These are phyloP conservation scores for Arnoldichthys spilopterus DNA, from an alignment of 2,797 vertebrate species.

Conservation along the genomic window DNA sequence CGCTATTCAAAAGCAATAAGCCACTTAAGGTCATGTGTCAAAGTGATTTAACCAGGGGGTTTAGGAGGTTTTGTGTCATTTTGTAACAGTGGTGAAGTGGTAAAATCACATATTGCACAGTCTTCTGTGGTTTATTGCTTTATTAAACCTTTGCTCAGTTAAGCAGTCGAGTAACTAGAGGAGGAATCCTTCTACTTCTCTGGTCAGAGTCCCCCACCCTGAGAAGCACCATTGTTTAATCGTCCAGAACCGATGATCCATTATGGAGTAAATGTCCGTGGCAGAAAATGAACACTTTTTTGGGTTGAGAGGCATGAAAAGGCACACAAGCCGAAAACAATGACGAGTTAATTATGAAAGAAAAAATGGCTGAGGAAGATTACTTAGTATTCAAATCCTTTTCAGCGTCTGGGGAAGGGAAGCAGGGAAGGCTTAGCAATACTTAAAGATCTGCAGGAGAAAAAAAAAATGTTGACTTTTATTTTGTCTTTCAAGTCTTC, in stretches of 20 bases:
- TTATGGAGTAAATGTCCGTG: conserved; percentile 40
- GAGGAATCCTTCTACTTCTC: conserved; percentile 13
- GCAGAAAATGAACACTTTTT: conserved; percentile 45
- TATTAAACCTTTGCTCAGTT: conserved; percentile 16
- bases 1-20: neutral
- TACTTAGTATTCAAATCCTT: conserved; percentile 61
- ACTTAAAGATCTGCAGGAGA: conserved; percentile 47
- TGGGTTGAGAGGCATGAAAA: conserved; percentile 33
- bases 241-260: conserved; percentile 15
- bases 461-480: conserved; percentile 60
- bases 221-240: conserved; percentile 27
- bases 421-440: conserved; percentile 46
- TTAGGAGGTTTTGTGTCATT: neutral
- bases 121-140: neutral
- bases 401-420: conserved; percentile 56
- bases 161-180: conserved; percentile 1
- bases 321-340: conserved; percentile 52
- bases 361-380: conserved; percentile 55
- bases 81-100: neutral
- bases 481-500: conserved; percentile 70
- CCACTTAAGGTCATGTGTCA: neutral
- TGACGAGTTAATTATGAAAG: conserved; percentile 61
- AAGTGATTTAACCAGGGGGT: neutral
- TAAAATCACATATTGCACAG: neutral
- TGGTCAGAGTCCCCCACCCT: neutral